Conservation (phyloP, 2,888 invertebrate species). For the Chouioia cunea region DNA sequence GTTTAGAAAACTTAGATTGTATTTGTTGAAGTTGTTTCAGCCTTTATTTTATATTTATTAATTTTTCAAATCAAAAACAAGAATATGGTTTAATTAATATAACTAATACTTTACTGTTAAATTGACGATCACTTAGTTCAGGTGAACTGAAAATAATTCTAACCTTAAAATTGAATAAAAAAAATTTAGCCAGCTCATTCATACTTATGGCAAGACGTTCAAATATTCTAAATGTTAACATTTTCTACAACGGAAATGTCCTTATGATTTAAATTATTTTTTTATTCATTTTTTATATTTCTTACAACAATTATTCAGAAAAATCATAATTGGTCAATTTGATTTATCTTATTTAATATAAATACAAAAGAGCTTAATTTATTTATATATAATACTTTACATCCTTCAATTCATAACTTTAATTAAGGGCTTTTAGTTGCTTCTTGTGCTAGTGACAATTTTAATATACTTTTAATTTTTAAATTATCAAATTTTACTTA, state of each 20-base stretch:
- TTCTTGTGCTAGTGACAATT: constrained; percentile 42
- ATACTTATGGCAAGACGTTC: not conserved
- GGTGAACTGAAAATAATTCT: not conserved
- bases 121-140: no score
- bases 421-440: constrained; percentile 23
- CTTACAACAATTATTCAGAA: not conserved
- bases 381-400: no score
- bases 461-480: constrained; percentile 23
- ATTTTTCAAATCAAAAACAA: no score
- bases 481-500: constrained; percentile 20
- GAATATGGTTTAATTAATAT: no score
- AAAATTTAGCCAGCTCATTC: not conserved
- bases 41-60: no score
- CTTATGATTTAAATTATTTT: constrained; percentile 3
- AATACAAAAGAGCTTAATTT: no score
- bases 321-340: no score
- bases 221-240: no score
- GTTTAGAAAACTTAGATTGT: not conserved
- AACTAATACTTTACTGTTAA: no score
- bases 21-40: no score
- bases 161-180: constrained; percentile 11
- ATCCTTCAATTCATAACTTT: constrained; percentile 7
- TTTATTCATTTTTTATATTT: constrained; percentile 27
- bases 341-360: no score
- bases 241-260: not conserved